Base-by-base conservation (phyloP, 2,888 invertebrate genomes). In the Yponomeuta malinellus region DNA sequence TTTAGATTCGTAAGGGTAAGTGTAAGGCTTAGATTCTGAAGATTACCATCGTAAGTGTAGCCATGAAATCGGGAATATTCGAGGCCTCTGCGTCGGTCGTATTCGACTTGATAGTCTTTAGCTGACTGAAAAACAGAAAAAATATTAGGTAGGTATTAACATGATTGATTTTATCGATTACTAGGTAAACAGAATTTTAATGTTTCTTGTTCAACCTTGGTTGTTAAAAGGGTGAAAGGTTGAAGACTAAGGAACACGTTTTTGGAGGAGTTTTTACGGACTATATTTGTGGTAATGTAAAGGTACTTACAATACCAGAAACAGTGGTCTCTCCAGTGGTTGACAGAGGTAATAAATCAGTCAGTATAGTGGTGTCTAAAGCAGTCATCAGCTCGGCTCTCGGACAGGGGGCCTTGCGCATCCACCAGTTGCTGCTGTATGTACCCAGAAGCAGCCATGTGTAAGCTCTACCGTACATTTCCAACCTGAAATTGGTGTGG, bases 11-110 rank as follows among this genome's bases (percentile, higher is more conserved):
- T 2, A 37, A 37, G 2, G 23, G 23, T 23, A 23, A 23, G 23
- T 23, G 23, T 23, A 43, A 43, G 43, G 43, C 9, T 6, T 6
- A 43, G 1, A 43, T 43, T 3, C 43, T 43, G 33, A 64, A 64
- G 69, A 80, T 78, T 76, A 92, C 98, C 99, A 86, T 99, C 99
- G 85, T 99, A 99, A 10, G 99, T 98, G 87, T 99, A 99, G 2
- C 98, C 99, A 85, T 99, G 98, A 83, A 98, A 99, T 75, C 98
- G 94, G 59, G 98, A 98, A 89, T 97, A 98, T 81, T 98, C 97
- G 1, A 89, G 83, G 1, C 96, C 96, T 75, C 97, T 93, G 74
- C 96, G 90, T 48, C 95, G 94, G 79, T 98, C 95, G 85, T 98
- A 98, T 83, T 97, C 96, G 63, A 94, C 93, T 80, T 95, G 94